Evolutionary conservation across 2,797 vertebrate genomes (phyloP).

Genomic region (Enteromius thamalakanensis): DNA sequence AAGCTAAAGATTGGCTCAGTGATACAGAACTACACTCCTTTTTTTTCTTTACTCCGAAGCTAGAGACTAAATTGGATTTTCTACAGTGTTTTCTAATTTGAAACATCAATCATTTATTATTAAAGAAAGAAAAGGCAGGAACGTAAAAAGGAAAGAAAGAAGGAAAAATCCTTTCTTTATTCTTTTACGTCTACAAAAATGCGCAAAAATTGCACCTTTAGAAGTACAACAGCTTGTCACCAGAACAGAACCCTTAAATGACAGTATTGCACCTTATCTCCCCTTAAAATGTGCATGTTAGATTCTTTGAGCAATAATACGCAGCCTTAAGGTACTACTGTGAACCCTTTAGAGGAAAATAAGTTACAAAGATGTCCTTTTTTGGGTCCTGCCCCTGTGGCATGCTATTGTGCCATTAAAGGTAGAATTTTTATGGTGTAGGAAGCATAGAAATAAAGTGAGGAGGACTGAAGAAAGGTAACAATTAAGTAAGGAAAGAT

Average conservation of each 20-base stretch:
- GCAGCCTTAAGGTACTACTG: neutral
- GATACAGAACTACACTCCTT: slow-evolving; percentile 68
- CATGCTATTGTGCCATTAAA: neutral
- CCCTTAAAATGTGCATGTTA: neutral
- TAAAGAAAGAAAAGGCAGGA: slow-evolving; percentile 78
- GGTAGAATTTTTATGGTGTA: neutral
- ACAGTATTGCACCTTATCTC: neutral
- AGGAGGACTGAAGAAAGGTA: neutral
- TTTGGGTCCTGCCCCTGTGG: neutral
- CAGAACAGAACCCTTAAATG: neutral
- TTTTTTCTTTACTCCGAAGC: slow-evolving; percentile 86
- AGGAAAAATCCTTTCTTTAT: slow-evolving; percentile 26
- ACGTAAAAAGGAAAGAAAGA: slow-evolving; percentile 56
- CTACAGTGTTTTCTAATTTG: slow-evolving; percentile 89
- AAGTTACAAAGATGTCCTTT: neutral
- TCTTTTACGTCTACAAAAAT: neutral
- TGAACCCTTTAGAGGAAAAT: neutral
- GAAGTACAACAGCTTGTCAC: neutral
- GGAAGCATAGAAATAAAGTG: neutral
- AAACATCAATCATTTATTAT: slow-evolving; percentile 98
- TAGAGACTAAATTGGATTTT: slow-evolving; percentile 94
- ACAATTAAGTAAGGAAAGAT: slow-evolving; percentile 64
- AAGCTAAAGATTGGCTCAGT: slow-evolving; percentile 71
- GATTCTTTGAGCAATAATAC: too few species aligned
- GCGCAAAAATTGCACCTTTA: neutral